These are phyloP conservation scores for Pocillopora grandis DNA, from an alignment of 92 coral and sea anemone genomes.

Conservation along the genomic window DNA sequence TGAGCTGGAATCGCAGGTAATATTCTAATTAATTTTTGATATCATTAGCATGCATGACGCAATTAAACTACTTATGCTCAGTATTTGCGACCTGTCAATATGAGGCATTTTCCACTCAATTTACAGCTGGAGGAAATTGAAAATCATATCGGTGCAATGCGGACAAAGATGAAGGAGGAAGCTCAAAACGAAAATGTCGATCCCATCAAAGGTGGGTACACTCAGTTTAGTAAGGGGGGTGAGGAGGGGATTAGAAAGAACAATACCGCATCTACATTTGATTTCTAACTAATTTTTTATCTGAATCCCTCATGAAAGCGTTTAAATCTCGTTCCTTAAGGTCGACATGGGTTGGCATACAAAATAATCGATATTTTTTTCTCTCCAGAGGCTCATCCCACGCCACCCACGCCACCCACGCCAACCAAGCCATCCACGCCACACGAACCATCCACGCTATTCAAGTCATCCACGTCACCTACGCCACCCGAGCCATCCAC, in stretches of 20 bases:
- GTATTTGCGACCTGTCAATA: background rate
- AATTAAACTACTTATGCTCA: too few relatives aligned
- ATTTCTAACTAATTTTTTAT: too few relatives aligned
- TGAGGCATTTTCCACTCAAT: background rate
- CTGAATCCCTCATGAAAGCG: too few relatives aligned
- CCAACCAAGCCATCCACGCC: background rate
- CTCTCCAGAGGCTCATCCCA: background rate
- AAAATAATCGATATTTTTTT: background rate
- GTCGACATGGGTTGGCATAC: too few relatives aligned
- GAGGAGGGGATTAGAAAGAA: background rate
- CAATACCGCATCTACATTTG: background rate
- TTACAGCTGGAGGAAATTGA: slow-evolving; percentile 34
- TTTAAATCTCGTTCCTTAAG: too few relatives aligned
- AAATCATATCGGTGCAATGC: background rate
- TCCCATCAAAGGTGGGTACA: slow-evolving; percentile 5
- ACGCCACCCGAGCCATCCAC: background rate
- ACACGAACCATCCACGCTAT: background rate
- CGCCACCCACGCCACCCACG: background rate
- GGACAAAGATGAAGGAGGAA: slow-evolving; percentile 15
- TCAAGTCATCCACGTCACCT: background rate
- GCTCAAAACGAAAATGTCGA: background rate
- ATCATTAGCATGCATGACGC: too few relatives aligned
- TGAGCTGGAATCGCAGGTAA: slow-evolving; percentile 26
- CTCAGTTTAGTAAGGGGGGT: background rate
- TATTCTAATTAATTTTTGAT: too few relatives aligned